These are phyloP conservation scores for Heptranchias perlo DNA, from an alignment of 2,113 vertebrate species.

Conservation along the genomic window DNA sequence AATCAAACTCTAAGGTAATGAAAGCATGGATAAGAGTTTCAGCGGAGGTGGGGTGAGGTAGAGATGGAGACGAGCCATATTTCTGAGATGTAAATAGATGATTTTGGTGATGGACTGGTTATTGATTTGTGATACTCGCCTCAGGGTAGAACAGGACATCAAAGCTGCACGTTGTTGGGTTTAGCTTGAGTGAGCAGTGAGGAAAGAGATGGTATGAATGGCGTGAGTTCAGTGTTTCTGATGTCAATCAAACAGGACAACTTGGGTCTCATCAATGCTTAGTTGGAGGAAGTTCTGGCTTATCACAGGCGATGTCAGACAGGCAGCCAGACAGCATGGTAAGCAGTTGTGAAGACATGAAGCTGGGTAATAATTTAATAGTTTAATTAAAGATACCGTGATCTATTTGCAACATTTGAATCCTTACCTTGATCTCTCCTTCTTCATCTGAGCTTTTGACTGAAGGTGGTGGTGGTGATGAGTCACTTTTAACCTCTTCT, in stretches of 20 bases:
- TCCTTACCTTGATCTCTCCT: slow-evolving; percentile 55
- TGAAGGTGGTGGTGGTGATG: slow-evolving; percentile 70
- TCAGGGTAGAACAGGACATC: background rate
- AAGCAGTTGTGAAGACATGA: background rate
- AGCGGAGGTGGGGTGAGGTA: too few species aligned
- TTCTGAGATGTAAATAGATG: too few species aligned
- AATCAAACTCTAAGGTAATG: too few species aligned
- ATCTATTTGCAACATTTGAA: background rate
- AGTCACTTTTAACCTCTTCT: slow-evolving; percentile 84
- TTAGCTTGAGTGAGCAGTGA: background rate
- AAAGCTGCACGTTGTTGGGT: background rate
- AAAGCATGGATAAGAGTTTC: too few species aligned
- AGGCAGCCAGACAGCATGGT: background rate
- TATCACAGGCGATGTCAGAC: background rate
- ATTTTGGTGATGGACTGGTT: too few species aligned
- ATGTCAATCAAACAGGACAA: background rate
- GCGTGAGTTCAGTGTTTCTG: too few species aligned
- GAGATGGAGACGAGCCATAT: too few species aligned
- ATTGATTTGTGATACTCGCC: too few species aligned
- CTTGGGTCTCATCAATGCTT: background rate
- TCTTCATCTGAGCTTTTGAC: slow-evolving; percentile 87
- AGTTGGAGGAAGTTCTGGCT: background rate
- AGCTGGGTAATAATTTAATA: background rate
- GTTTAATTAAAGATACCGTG: background rate
- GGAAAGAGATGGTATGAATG: background rate